Percentiles rank a stretch among this genome's conserved stretches.
These are phyloP conservation scores for Trypoxylus dichotomus DNA, from an alignment of 1,140 invertebrate genomes.

Conservation along the genomic window DNA sequence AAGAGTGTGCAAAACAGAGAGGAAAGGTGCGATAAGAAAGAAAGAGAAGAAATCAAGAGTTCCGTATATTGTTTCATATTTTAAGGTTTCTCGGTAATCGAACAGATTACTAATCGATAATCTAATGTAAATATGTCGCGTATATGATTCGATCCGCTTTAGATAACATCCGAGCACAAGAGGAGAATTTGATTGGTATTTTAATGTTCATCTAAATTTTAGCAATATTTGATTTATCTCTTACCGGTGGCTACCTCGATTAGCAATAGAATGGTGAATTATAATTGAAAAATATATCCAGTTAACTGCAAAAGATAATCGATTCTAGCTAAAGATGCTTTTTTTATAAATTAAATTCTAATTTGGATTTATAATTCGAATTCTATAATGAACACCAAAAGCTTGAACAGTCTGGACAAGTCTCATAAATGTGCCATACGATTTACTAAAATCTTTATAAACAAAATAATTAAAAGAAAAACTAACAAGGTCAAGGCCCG, in stretches of 20 bases:
- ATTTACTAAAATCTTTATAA: too few relatives aligned
- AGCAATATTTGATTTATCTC: background rate
- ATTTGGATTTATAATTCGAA: too few relatives aligned
- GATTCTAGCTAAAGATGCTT: too few relatives aligned
- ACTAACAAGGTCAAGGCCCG: too few relatives aligned
- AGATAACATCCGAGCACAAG: background rate
- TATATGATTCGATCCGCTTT: background rate
- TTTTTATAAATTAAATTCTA: too few relatives aligned
- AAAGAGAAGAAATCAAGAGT: background rate
- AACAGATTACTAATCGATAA: slow-evolving; percentile 17
- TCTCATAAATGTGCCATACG: too few relatives aligned
- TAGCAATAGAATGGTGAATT: too few relatives aligned
- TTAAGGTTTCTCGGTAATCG: slow-evolving; percentile 23
- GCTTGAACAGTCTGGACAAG: too few relatives aligned
- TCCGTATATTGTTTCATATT: slow-evolving; percentile 13
- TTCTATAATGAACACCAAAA: too few relatives aligned
- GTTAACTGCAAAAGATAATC: too few relatives aligned
- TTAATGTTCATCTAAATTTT: background rate
- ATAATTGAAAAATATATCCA: too few relatives aligned
- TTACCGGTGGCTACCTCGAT: background rate
- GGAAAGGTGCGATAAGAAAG: background rate
- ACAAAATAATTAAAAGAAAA: too few relatives aligned
- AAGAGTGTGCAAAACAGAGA: slow-evolving; percentile 5
- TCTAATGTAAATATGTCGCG: background rate
- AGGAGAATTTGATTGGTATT: background rate